Evolutionary conservation across 2,797 vertebrate species (phyloP).

Genomic region (Dipus sagitta): DNA sequence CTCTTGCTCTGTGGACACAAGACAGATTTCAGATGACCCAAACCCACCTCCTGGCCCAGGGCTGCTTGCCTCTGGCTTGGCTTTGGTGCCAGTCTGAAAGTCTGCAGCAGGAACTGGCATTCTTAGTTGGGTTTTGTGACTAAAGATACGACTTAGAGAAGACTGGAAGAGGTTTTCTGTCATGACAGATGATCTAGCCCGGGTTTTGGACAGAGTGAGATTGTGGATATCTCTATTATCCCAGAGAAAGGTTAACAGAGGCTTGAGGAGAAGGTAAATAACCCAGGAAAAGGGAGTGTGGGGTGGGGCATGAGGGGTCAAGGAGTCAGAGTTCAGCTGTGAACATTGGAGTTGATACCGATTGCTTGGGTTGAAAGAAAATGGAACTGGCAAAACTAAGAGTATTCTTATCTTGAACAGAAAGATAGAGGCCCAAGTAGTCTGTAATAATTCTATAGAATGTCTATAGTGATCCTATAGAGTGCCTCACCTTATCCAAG

Average conservation of each 20-base stretch:
- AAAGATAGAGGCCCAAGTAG: neutral
- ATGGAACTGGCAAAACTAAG: neutral
- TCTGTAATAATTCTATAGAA: neutral
- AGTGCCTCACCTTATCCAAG: neutral
- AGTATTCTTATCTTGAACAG: neutral
- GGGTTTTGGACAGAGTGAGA: neutral
- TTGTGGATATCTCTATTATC: neutral
- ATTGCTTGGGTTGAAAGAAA: neutral
- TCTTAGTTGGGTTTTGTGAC: constrained; percentile 47
- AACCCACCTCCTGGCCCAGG: neutral
- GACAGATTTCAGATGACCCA: neutral
- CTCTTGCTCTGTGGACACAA: neutral
- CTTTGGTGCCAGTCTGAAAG: neutral
- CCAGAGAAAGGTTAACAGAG: neutral
- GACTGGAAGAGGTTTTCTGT: neutral
- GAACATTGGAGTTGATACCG: neutral
- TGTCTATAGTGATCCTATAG: neutral
- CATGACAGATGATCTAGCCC: neutral
- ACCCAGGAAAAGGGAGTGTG: neutral
- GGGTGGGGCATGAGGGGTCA: neutral
- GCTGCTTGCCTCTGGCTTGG: neutral
- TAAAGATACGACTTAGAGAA: constrained; percentile 15
- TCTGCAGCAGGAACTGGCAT: neutral
- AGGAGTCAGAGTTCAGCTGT: fast-evolving
- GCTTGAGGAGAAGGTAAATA: neutral